Base-by-base conservation (phyloP, 2,888 invertebrate genomes). In the Cerceris rybyensis region DNA sequence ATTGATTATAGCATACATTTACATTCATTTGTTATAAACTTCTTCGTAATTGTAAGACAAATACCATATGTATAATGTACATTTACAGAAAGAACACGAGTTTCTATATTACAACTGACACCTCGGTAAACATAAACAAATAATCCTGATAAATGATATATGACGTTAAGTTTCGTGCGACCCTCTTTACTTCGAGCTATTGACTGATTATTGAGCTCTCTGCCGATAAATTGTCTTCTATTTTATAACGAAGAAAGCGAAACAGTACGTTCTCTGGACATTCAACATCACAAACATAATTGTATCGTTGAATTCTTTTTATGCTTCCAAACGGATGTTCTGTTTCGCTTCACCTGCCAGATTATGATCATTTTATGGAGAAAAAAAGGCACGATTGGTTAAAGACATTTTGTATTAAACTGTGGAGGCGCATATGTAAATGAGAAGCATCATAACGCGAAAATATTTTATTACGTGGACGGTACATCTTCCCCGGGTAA, bases 141-240 rank as follows among this genome's bases (percentile, higher is more conserved):
- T 65, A 79, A 78, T 75, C 60, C 63, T 73, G 70, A 61, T 70
- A 67, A 67, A 39, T 14, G 63, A 81, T 46, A 69, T 73, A 70
- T 60, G 49, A 61, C 43, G 52, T 78, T 80, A 73, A 71, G 63
- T 81, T 79, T 73, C 57, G 64, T 50, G 71, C 70, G 43, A 77
- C 70, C 64, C 61, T 61, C 59, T 79, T 85, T 75, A 70, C 70
- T 78, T 80, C 59, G 68, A 78, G 73, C 78, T 69, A 76, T 65
- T 75, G 86, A 86, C 86, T 86, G 83, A 84, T 55, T 72, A 81
- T 73, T 70, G 67, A 84, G 84, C 86, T 86, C 81, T 85, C 83
- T 77, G 81, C 81, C 77, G 80, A 76, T 78, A 80, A 78, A 80
- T 85, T 75, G 83, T 83, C 81, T 86, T 86, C 82, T 83, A 78